Conservation (phyloP, 1,140 invertebrate species). For the Ceratina australensis region DNA sequence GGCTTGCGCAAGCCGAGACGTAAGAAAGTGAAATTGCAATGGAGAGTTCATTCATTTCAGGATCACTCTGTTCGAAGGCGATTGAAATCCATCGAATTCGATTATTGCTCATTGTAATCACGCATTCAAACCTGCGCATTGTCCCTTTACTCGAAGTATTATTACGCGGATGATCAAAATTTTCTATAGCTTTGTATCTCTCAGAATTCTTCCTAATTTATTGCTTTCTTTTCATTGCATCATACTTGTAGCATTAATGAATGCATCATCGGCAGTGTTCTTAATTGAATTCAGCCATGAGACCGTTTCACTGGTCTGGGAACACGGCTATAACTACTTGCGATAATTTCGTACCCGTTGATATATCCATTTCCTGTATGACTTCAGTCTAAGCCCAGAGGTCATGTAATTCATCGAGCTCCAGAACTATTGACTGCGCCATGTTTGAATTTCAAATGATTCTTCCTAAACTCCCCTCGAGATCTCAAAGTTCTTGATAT, state of each 20-base stretch:
- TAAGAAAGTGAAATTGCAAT: conserved; percentile 78
- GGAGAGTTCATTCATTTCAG: conserved; percentile 76
- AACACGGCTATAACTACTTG: background rate
- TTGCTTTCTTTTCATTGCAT: background rate
- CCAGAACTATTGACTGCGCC: background rate
- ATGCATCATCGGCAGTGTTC: background rate
- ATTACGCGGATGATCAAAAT: no score
- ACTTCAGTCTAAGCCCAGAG: background rate
- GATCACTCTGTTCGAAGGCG: conserved; percentile 43
- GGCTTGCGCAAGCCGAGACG: conserved; percentile 73
- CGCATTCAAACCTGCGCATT: no score
- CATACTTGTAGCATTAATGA: background rate
- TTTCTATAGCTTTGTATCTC: no score
- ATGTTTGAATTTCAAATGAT: background rate
- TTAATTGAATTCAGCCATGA: background rate
- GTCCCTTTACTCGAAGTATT: no score
- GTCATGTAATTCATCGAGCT: background rate
- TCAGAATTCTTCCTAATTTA: background rate
- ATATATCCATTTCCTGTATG: conserved; percentile 9
- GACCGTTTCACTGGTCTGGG: background rate
- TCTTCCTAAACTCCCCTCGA: background rate
- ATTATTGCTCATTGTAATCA: background rate
- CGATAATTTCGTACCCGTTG: background rate
- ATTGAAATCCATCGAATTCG: conserved; percentile 29
- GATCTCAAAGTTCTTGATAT: conserved; percentile 16